These are phyloP conservation scores for Myotis daubentonii DNA, from an alignment of 2,797 vertebrate genomes.

Conservation along the genomic window DNA sequence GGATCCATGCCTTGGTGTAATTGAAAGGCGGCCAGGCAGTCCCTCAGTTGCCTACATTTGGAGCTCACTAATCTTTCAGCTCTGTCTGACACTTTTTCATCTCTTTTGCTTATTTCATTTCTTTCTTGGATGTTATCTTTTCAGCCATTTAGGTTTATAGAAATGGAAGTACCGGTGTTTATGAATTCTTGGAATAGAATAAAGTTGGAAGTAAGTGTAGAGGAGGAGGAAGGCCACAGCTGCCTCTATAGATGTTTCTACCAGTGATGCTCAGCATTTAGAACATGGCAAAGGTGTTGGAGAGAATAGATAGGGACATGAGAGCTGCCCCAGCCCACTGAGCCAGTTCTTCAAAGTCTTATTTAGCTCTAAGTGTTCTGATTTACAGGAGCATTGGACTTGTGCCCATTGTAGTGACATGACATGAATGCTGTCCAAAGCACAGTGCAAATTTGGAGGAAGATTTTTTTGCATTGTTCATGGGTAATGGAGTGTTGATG, in stretches of 20 bases:
- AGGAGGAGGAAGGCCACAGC: neutral
- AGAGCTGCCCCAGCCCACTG: neutral
- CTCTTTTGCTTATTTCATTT: conserved; percentile 15
- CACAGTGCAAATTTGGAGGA: neutral
- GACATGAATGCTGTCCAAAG: neutral
- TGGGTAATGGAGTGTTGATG: neutral
- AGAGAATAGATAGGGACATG: neutral
- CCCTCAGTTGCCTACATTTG: neutral
- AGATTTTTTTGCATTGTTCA: conserved; percentile 7
- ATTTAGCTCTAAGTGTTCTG: neutral
- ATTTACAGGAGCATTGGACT: neutral
- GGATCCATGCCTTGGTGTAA: neutral
- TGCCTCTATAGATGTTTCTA: neutral
- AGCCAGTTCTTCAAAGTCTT: neutral
- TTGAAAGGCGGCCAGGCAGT: neutral
- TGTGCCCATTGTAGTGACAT: neutral
- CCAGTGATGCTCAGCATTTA: neutral
- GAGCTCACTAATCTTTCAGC: neutral
- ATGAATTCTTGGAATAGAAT: conserved; percentile 39
- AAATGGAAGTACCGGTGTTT: conserved; percentile 2
- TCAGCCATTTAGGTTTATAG: neutral
- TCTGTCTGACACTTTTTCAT: neutral
- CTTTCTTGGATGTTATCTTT: conserved; percentile 41
- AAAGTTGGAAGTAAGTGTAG: conserved; percentile 25
- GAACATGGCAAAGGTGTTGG: neutral